Base-by-base conservation (phyloP, 2,888 invertebrate genomes). In the Aspidapion aeneum region DNA sequence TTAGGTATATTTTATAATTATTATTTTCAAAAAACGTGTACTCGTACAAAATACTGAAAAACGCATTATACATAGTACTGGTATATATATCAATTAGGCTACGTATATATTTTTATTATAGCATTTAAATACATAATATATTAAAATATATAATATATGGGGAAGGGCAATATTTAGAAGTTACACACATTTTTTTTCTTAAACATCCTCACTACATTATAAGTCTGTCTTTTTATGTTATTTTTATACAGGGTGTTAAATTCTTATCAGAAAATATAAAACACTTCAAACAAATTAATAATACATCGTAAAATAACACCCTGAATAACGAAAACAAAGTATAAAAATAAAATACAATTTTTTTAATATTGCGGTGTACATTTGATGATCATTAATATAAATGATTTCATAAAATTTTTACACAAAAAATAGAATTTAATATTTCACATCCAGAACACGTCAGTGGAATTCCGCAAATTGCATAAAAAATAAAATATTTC, bases 371-470 rank as follows among this genome's bases (percentile, higher is more conserved):
- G n/a, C n/a, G n/a, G n/a, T n/a, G n/a, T n/a, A n/a, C n/a, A n/a
- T n/a, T n/a, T n/a, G n/a, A n/a, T n/a, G n/a, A n/a, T n/a, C n/a
- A n/a, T n/a, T n/a, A n/a, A n/a, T n/a, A n/a, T n/a, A n/a, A n/a
- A n/a, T n/a, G n/a, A n/a, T n/a, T n/a, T n/a, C n/a, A n/a, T n/a
- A n/a, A n/a, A n/a, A n/a, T n/a, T n/a, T n/a, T n/a, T n/a, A n/a
- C n/a, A n/a, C n/a, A n/a, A n/a, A n/a, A n/a, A n/a, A n/a, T n/a
- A n/a, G n/a, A n/a, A n/a, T n/a, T n/a, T n/a, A n/a, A 73, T 78
- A 79, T 78, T 78, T 78, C 77, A 79, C 78, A 78, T 78, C 78
- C 78, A 80, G 79, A 79, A 80, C 80, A 79, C 79, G 79, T 79
- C 78, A 78, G 79, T 79, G 80, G 79, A 80, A 79, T 77, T 78